Evolutionary conservation across 1,140 invertebrate genomes (phyloP), one percentile per base, ranked within the genome.

Genomic region (Arion vulgaris): DNA sequence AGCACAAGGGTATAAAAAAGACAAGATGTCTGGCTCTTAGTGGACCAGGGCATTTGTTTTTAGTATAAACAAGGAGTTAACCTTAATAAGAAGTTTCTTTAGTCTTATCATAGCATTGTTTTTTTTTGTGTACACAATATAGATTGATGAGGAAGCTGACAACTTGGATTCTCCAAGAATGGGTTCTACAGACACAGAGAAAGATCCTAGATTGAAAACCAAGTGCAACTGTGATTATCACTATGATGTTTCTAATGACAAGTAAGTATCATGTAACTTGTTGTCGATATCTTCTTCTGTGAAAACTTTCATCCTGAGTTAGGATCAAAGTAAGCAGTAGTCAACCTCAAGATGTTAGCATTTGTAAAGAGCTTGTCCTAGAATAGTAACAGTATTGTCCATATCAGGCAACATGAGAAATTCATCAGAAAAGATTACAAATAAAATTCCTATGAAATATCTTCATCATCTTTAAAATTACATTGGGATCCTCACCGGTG

Each of bases 161-260:
- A 66, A 32, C 1, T 32, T 28, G 28, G 62, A 66, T 66, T 32
- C 7, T 66, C n/a, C 28, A 34, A 32, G 5, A 66, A 17, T 7
- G 2, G 62, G 17, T 2, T 32, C n/a, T 15, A 23, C 13, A n/a
- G 57, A 62, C 5, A 15, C 5, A n/a, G 26, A n/a, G 19, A 28
- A 66, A n/a, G 32, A 34, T 34, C 28, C 28, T 15, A 2, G 41
- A 49, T 7, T 9, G 19, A 73, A 2, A n/a, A 39, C 7, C 23
- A 39, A 73, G 41, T 41, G 36, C 71, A 39, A 38, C 23, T 73
- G 71, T 73, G 71, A 73, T n/a, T 39, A 28, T 68, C 34, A 78
- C 23, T 78, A 78, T 68, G 76, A 78, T 68, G 45, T 78, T 38
- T 78, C 76, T 66, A 66, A 78, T 78, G 76, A 78, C 19, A 78